Evolutionary conservation across 2,797 vertebrate genomes (phyloP), one percentile per base, ranked within the genome.

Genomic region (Lagocephalus sceleratus): DNA sequence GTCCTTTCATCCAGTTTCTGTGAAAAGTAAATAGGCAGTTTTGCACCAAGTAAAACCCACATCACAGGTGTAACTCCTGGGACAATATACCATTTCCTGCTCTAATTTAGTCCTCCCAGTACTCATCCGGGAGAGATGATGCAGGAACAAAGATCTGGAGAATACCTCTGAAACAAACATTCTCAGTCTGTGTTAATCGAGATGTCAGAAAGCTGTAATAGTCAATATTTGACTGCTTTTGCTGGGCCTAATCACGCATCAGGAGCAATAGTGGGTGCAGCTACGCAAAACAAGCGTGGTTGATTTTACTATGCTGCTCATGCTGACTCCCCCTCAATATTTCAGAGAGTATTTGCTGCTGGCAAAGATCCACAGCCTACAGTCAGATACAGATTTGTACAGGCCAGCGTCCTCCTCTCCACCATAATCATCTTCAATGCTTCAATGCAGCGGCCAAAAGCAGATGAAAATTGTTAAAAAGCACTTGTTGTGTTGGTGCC

Each of bases 331-430:
- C 55, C 57, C 47, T 78, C 65, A 71, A 63, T 58, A 63, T 62
- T 76, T 68, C 44, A 14, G 63, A 54, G 64, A 76, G 76, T 81
- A 75, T 63, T 19, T 70, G 71, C 74, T 59, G 51, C 51, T 85
- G 83, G 80, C 80, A 75, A 60, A 63, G 16, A 15, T 75, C 82
- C 76, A 79, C 71, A 73, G 64, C 75, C 75, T 71, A 82, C 75
- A 79, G 75, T 84, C 53, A 73, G 60, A 73, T 73, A 75, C 78
- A 79, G 63, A 78, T 57, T 60, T 68, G 70, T 77, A 59, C 57
- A 57, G 61, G 54, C 68, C 54, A 26, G 47, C 65, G 51, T 68
- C 66, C 66, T 75, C 73, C 68, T 79, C 80, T 79, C 66, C 82
- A 82, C 61, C 63, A 65, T 71, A 70, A 60, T 56, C 74, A 57